phyloP scores from a whole-genome alignment of 1,140 invertebrate genomes.

The Cotesia glomerata region DNA sequence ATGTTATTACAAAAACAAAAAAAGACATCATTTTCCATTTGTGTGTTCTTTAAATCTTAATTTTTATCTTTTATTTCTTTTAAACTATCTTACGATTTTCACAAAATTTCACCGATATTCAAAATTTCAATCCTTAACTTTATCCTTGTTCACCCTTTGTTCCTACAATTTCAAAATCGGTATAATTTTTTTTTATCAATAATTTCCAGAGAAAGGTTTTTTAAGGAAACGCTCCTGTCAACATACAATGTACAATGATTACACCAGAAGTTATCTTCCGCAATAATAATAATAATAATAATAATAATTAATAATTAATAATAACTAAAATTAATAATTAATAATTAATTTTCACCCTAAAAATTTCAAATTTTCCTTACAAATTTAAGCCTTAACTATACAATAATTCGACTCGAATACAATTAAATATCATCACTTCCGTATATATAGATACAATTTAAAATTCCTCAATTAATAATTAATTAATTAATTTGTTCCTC shows the following conservation, averaged over 20 bases:
- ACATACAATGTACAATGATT: constrained; percentile 62
- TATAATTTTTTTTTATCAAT: constrained; percentile 25
- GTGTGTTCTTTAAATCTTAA: no score
- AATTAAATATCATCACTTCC: constrained; percentile 61
- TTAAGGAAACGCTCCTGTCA: constrained; percentile 53
- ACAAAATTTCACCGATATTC: constrained; percentile 6
- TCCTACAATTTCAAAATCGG: constrained; percentile 11
- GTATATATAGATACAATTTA: constrained; percentile 62
- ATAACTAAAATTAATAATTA: constrained; percentile 33
- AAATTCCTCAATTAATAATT: constrained; percentile 26
- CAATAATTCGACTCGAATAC: constrained; percentile 62
- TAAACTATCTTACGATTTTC: not conserved
- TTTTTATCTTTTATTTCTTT: not conserved
- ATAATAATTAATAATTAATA: constrained; percentile 14
- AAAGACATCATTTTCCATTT: not conserved
- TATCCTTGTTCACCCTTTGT: constrained; percentile 16
- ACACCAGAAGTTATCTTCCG: constrained; percentile 39
- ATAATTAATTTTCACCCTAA: constrained; percentile 43
- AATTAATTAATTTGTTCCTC: constrained; percentile 37
- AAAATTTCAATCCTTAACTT: no score
- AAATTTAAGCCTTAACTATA: constrained; percentile 60
- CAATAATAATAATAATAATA: not conserved
- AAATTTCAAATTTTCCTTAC: constrained; percentile 40
- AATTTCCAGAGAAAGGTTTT: constrained; percentile 31
- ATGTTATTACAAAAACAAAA: not conserved